These are phyloP conservation scores for Saccopteryx leptura DNA, from an alignment of 2,113 vertebrate genomes.

Conservation along the genomic window DNA sequence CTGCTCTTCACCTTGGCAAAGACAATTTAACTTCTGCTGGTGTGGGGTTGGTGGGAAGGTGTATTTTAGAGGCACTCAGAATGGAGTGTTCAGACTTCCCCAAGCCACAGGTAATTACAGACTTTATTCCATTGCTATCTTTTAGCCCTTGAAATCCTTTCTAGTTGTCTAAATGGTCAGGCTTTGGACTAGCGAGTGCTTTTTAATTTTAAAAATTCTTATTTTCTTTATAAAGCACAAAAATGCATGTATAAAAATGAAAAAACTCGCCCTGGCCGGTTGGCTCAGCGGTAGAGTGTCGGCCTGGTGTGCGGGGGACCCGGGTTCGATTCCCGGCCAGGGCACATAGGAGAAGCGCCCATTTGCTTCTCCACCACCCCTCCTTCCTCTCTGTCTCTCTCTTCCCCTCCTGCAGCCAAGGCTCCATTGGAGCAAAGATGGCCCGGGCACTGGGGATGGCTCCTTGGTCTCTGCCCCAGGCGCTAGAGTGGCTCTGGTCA, in stretches of 20 bases:
- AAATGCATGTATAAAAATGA: neutral
- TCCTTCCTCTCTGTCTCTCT: no score
- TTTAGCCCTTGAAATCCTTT: neutral
- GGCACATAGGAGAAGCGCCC: no score
- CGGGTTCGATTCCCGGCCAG: no score
- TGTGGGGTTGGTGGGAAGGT: neutral
- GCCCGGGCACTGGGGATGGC: no score
- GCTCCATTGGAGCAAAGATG: no score
- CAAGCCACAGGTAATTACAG: neutral
- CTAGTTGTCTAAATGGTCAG: neutral
- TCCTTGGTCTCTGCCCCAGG: no score
- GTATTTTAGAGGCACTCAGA: neutral
- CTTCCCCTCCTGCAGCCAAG: no score
- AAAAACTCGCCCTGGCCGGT: no score
- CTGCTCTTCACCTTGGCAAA: neutral
- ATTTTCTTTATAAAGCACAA: constrained; percentile 29
- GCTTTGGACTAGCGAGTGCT: neutral
- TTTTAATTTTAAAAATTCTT: neutral
- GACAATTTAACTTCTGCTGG: neutral
- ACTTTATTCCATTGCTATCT: neutral
- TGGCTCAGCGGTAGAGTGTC: no score
- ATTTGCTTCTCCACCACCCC: no score
- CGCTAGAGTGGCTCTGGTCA: no score
- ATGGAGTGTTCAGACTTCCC: neutral
- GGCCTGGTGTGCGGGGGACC: no score